Base-by-base conservation (phyloP, 2,797 vertebrate species). In the Arctocebus calabarensis region DNA sequence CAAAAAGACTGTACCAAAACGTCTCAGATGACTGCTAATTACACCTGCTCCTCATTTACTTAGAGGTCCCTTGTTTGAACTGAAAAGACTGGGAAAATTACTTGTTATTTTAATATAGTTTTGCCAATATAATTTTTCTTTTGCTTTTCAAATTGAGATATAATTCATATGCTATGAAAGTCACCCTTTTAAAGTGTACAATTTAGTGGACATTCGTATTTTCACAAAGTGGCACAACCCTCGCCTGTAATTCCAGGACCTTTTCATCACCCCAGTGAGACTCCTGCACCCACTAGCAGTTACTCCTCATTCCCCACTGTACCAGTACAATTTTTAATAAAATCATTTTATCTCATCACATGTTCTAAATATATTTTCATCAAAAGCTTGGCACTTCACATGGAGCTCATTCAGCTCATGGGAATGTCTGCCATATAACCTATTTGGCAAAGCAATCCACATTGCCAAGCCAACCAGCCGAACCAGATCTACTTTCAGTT, bases 301-400 rank as follows among this genome's bases (percentile, higher is more conserved):
- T 25, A 40, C 23, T 90, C 20, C 34, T 93, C 57, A 62, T 40
- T 14, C 45, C 19, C 43, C 27, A 32, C n/a, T 14, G n/a, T 23
- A 85, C 70, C 20, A 78, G 73, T 7, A 29, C 25, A 23, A 74
- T 37, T 75, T 87, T 70, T 75, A 89, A 75, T 89, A 86, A 74
- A 94, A 83, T 73, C 66, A 66, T 73, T 90, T 92, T 95, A 86
- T 83, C 37, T 93, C 57, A 70, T 79, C 45, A 61, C 14, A 84
- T 85, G 57, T 7, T 61, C 90, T 59, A 90, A 75, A 52, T 34
- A 52, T 11, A 61, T 85, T 78, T 71, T 78, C 87, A 83, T 64
- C 87, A 75, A 75, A 96, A 94, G 59, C n/a, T 64, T 90, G 37
- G 22, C 40, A 48, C 93, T 91, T 86, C 19, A 37, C 13, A 68